Conservation (phyloP, 2,113 vertebrate species). For the Phodopus roborovskii region DNA sequence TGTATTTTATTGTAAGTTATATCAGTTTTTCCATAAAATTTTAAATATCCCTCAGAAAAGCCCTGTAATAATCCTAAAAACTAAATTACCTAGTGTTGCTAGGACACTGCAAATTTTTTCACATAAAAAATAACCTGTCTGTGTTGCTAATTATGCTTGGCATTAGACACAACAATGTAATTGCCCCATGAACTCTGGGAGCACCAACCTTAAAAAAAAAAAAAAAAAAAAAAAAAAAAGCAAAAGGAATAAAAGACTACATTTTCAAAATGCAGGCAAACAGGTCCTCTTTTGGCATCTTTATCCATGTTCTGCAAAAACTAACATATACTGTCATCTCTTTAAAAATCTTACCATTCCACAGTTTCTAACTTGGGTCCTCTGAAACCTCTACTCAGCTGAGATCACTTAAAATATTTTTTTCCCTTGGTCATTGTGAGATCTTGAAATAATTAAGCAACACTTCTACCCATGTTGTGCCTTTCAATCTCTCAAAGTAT, state of each 20-base stretch:
- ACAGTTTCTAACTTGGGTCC: conserved; percentile 29
- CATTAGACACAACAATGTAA: neutral
- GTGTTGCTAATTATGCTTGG: neutral
- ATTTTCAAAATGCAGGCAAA: conserved; percentile 47
- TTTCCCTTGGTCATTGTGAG: neutral
- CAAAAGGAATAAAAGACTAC: neutral
- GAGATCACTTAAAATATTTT: neutral
- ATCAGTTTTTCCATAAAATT: neutral
- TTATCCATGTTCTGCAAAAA: conserved; percentile 16
- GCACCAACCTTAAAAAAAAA: neutral
- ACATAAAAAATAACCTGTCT: conserved; percentile 24
- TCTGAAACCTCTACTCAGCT: neutral
- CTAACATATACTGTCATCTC: neutral
- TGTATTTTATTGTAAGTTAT: conserved; percentile 39
- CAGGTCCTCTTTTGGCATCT: neutral
- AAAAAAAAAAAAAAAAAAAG: neutral
- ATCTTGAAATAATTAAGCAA: conserved; percentile 60
- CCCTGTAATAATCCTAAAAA: conserved; percentile 26
- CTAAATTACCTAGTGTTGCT: conserved; percentile 3
- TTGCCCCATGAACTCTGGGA: neutral
- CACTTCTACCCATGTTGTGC: conserved; percentile 21
- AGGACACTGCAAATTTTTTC: neutral
- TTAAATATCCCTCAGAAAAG: conserved; percentile 17
- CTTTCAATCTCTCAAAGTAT: conserved; percentile 49
- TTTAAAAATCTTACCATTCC: conserved; percentile 1